A percentile compares a stretch with the other conserved stretches of the same genome.
These are phyloP conservation scores for Notolepis coatsorum DNA, from an alignment of 2,797 vertebrate genomes.

Conservation along the genomic window DNA sequence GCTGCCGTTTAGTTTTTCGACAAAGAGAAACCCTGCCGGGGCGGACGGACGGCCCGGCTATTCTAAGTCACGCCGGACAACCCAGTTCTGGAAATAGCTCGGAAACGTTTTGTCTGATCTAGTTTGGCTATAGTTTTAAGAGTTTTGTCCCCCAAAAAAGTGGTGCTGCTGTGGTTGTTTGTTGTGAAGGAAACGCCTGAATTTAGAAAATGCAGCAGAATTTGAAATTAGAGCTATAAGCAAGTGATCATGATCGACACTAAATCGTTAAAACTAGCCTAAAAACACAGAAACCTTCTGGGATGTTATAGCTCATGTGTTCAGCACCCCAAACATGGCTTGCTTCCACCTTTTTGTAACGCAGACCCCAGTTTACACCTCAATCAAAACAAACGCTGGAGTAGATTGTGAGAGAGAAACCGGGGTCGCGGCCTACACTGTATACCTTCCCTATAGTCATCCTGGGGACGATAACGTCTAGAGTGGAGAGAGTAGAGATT, in stretches of 20 bases:
- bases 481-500: neutral
- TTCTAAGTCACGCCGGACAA: conserved; percentile 50
- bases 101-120: conserved; percentile 38
- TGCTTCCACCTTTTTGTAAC: neutral
- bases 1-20: conserved; percentile 20
- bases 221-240: neutral
- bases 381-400: neutral
- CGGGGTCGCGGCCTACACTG: neutral
- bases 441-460: conserved; percentile 17
- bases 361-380: no score
- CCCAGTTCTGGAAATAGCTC: conserved; percentile 59
- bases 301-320: neutral
- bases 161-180: neutral
- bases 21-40: conserved; percentile 13
- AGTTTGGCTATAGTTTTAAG: conserved; percentile 26
- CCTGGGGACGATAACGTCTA: conserved; percentile 14
- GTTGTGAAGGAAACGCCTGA: neutral
- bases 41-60: conserved; percentile 12
- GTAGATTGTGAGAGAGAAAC: neutral
- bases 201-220: neutral
- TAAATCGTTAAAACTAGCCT: no score
- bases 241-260: neutral
- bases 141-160: conserved; percentile 4
- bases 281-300: neutral
- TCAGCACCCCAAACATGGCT: neutral